These are phyloP conservation scores for Palloptera scutellata DNA, from an alignment of 2,888 invertebrate species.

Conservation along the genomic window DNA sequence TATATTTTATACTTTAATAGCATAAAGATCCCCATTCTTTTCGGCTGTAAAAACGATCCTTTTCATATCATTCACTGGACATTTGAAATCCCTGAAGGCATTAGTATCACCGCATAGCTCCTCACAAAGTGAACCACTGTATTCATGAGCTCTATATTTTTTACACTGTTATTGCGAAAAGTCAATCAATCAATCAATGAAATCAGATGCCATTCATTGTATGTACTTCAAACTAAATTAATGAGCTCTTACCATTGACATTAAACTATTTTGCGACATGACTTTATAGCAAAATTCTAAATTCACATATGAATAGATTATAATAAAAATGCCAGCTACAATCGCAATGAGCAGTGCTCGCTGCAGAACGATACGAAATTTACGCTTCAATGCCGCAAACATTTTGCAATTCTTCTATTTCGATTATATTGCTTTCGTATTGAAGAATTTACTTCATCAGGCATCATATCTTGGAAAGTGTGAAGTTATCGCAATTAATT, in stretches of 20 bases:
- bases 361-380: conserved; percentile 58
- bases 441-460: too few species aligned
- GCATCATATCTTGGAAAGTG: too few species aligned
- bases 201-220: neutral
- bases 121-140: conserved; percentile 59
- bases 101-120: conserved; percentile 54
- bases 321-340: conserved; percentile 52
- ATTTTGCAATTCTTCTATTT: conserved; percentile 41
- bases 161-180: conserved; percentile 49
- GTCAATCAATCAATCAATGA: conserved; percentile 14
- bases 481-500: too few species aligned
- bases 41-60: conserved; percentile 61
- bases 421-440: too few species aligned
- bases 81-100: conserved; percentile 59
- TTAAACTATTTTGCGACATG: conserved; percentile 58
- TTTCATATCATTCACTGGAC: conserved; percentile 57
- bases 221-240: neutral
- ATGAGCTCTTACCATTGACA: conserved; percentile 53
- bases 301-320: conserved; percentile 59
- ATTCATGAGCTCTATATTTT: conserved; percentile 55
- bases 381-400: conserved; percentile 57
- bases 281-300: conserved; percentile 60
- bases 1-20: conserved; percentile 56
- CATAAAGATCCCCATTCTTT: conserved; percentile 59
- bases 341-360: conserved; percentile 53